Evolutionary conservation across 2,113 vertebrate species (phyloP), one percentile per base, ranked within the genome.

Genomic region (Cebus imitator): DNA sequence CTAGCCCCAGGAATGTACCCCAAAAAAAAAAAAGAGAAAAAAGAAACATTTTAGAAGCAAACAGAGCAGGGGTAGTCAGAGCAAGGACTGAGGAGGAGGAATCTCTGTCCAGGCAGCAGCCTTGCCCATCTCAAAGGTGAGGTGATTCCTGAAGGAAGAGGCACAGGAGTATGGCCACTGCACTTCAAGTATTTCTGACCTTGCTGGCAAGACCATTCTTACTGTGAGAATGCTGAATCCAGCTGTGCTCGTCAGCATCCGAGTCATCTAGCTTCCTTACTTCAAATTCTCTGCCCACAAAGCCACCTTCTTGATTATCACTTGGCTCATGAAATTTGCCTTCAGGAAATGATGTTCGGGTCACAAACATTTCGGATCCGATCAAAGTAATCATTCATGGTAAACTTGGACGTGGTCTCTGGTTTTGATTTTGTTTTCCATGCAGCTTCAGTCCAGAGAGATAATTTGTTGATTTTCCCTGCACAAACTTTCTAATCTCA

Each of bases 311-410:
- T 79, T 61, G 72, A 68, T 68, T 72, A 43, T 88, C 50, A 93
- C 89, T 91, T 75, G 16, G 50, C 78, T 89, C 66, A 75, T 85
- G 30, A 91, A 30, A n/a, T 35, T 87, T 70, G 23, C 48, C 35
- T 37, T 76, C 40, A 83, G 64, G 55, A 85, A 87, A 58, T 35
- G 58, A 12, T 50, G n/a, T 72, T 43, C 25, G 0, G 2, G 55
- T 57, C 35, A 45, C 6, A 79, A 35, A 55, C 20, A 3, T 61
- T 55, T 91, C 20, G 37, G 25, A 76, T 85, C 37, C 16, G 48
- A 35, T 88, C 55, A 64, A 4, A 25, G 40, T 27, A 72, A 76
- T 64, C 30, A 6, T 68, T 95, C 30, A 20, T 21, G 30, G 9
- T 37, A 43, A 37, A 82, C 58, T 66, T 30, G 52, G 27, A 96